Conservation (phyloP, 1,140 invertebrate genomes). For the Pseudomyrmex pallidus region DNA sequence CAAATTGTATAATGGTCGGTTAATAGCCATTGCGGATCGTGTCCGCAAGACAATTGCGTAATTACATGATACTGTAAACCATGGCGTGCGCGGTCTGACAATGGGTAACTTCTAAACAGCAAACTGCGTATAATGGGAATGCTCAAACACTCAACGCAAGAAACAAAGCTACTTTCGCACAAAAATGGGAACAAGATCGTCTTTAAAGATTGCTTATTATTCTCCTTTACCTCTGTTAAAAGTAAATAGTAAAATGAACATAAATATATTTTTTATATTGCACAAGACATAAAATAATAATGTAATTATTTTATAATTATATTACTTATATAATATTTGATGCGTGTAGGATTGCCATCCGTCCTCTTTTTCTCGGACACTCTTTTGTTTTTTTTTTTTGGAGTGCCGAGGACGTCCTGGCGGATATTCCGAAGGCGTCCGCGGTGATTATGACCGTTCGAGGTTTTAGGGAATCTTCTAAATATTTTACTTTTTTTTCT, state of each 20-base stretch:
- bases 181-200: slow-evolving; percentile 13
- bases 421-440: no score
- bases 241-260: background rate
- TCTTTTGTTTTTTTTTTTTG: no score
- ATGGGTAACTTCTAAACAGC: no score
- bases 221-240: no score
- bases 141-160: slow-evolving; percentile 19
- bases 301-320: no score
- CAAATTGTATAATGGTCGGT: slow-evolving; percentile 46
- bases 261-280: background rate
- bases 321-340: no score
- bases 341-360: background rate
- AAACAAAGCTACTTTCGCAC: slow-evolving; percentile 8
- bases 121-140: slow-evolving; percentile 13
- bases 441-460: no score
- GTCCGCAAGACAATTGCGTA: slow-evolving; percentile 42
- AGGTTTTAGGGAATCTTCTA: no score
- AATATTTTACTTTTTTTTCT: no score
- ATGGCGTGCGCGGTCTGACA: background rate
- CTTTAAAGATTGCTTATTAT: slow-evolving; percentile 23
- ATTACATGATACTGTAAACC: slow-evolving; percentile 44
- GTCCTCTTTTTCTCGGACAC: no score
- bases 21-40: slow-evolving; percentile 49
- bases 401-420: no score
- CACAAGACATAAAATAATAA: no score